phyloP scores from a whole-genome alignment of 2,888 invertebrate species.

The Portevinia maculata region DNA sequence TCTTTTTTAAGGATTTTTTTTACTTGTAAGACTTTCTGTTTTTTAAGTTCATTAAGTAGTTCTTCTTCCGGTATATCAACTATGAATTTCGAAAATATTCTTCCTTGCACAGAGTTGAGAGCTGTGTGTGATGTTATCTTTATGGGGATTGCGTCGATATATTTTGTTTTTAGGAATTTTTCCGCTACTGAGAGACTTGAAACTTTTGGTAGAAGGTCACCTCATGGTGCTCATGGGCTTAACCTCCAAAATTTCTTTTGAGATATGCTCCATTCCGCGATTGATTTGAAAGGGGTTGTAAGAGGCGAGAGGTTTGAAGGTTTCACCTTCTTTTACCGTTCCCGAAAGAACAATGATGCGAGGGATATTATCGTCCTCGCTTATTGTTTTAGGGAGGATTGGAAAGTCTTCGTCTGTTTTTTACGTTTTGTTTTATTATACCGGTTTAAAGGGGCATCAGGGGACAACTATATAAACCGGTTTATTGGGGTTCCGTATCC shows the following conservation, averaged over 20 bases:
- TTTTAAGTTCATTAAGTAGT: slow-evolving; percentile 4
- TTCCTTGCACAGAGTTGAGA: slow-evolving; percentile 4
- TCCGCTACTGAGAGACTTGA: not conserved
- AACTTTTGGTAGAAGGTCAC: not conserved
- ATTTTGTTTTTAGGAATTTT: slow-evolving; percentile 1
- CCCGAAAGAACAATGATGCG: too few relatives aligned
- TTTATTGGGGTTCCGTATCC: too few relatives aligned
- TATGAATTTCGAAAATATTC: slow-evolving; percentile 1
- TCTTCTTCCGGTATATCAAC: slow-evolving; percentile 4
- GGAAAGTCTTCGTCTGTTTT: too few relatives aligned
- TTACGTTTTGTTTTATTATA: too few relatives aligned
- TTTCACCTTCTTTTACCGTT: too few relatives aligned
- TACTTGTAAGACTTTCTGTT: slow-evolving; percentile 6
- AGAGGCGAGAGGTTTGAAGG: too few relatives aligned
- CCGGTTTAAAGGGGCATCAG: too few relatives aligned
- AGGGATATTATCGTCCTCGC: too few relatives aligned
- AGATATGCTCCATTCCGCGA: slow-evolving; percentile 3
- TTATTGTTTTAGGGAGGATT: too few relatives aligned
- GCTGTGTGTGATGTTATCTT: not conserved
- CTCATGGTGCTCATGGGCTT: slow-evolving; percentile 1
- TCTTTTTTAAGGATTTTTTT: slow-evolving; percentile 12
- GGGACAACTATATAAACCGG: too few relatives aligned
- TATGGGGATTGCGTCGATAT: not conserved
- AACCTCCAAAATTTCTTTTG: slow-evolving; percentile 6
- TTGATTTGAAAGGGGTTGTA: slow-evolving; percentile 5